Base-by-base conservation (phyloP, 2,113 vertebrate genomes). In the Strix aluco region DNA sequence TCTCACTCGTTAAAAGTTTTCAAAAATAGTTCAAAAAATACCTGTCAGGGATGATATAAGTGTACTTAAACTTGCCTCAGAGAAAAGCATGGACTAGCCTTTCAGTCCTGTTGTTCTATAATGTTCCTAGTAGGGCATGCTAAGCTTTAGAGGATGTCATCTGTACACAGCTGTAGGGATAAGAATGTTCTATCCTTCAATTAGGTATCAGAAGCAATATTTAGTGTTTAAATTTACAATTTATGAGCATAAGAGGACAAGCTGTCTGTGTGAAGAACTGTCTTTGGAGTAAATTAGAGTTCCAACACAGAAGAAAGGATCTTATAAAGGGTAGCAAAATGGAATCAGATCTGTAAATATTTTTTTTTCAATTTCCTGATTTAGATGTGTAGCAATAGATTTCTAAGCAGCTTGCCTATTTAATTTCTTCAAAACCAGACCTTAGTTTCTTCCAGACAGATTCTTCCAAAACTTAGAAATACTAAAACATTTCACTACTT, bases 1-100 rank as follows among this genome's bases (percentile, higher is more conserved):
- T 58, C 16, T 30, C 51, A 57, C 75, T 75, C 62, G 5, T 13
- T 77, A 47, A 19, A 55, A 7, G 42, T 59, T 88, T 92, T 77
- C 13, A 74, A 88, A 72, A 88, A 26, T 11, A 72, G 51, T 32
- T 85, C 12, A 46, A 29, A 54, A 80, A 67, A 61, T 34, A 83
- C 26, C 71, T 78, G 79, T 90, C 73, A 86, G 85, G 81, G 85
- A 74, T 91, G 71, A 69, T 54, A 13, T 2, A 94, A 95, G 55
- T 90, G 87, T 93, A 89, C 85, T 95, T 96, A 88, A 92, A 80
- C 71, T 34, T 88, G 85, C 79, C 93, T 94, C 71, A 47, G 82
- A 92, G 85, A 29, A 82, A 91, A 65, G 32, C 54, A 32, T 3
- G 27, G 87, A 36, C 58, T 26, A 59, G 61, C 52, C 22, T 81